phyloP scores from a whole-genome alignment of 2,797 vertebrate genomes.

The Karalla daura region DNA sequence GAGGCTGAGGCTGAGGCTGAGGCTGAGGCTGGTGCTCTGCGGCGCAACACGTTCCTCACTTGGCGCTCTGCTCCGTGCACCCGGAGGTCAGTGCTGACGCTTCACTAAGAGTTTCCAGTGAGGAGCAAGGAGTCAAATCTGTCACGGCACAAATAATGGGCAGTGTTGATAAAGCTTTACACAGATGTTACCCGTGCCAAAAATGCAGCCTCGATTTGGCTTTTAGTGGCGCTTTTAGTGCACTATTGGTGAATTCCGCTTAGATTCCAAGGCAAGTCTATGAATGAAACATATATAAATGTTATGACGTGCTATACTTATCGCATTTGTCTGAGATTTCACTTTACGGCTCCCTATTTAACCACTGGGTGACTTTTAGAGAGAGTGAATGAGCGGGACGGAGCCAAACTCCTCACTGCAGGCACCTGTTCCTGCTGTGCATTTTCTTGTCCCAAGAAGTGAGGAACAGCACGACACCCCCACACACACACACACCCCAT shows the following conservation, averaged over 20 bases:
- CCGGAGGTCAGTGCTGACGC: background rate
- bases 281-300: background rate
- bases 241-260: no score
- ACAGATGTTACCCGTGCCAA: background rate
- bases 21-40: background rate
- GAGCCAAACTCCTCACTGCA: slow-evolving; percentile 10
- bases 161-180: background rate
- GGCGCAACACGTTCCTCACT: background rate
- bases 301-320: background rate
- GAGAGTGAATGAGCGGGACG: slow-evolving; percentile 3
- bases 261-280: background rate
- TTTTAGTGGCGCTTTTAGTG: no score
- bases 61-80: background rate
- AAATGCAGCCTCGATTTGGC: no score
- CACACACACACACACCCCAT: background rate
- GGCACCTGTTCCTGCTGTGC: slow-evolving; percentile 53
- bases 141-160: background rate
- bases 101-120: background rate
- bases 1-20: no score
- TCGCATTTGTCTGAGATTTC: background rate
- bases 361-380: background rate
- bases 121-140: background rate
- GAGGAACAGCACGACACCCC: slow-evolving; percentile 40
- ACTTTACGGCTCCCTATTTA: background rate
- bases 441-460: slow-evolving; percentile 68